Evolutionary conservation across 2,113 vertebrate genomes (phyloP), one percentile per base, ranked within the genome.

Genomic region (Oryzias javanicus): DNA sequence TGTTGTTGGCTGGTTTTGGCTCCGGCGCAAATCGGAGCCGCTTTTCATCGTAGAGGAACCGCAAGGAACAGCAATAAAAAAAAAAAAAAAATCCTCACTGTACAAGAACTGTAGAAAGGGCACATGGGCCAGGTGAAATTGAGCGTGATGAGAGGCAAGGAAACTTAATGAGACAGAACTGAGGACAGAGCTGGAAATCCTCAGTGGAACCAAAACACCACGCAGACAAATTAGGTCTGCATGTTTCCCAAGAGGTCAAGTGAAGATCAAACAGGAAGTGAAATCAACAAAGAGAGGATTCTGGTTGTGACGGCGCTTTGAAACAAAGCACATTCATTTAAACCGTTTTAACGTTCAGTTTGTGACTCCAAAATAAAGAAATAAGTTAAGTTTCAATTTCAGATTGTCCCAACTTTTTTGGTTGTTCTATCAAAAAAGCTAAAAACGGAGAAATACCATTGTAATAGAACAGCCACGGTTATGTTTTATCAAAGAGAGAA

Each of bases 141-240:
- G 75, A 86, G 80, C 79, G 59, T 79, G 82, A 83, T 77, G 79
- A 63, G 74, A 74, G 56, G 77, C 74, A 6, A 49, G 70, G 49
- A 55, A 75, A 80, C 55, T 71, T 86, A 88, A 89, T 85, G 88
- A 85, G 79, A 74, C 69, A 72, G 63, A 85, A 85, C 82, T 64
- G 70, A 69, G 74, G 78, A 86, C 76, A 77, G 67, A 79, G 85
- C 66, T 74, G 81, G 65, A 76, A 87, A 85, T 84, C 85, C 76
- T 79, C 77, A 72, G 55, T 70, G 69, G 74, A 78, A 74, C 60
- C 67, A 59, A 81, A 81, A 83, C 69, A 63, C 20, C 60, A 70
- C 77, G 55, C 59, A 73, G 79, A 73, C 69, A 81, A 88, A 86
- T 85, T 70, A 81, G 42, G 45, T 69, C 49, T 84, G 83, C 63